A percentile compares a stretch with the other conserved stretches of the same genome.
Evolutionary conservation across 2,888 invertebrate species (phyloP).

Genomic region (Plebejus melissa): DNA sequence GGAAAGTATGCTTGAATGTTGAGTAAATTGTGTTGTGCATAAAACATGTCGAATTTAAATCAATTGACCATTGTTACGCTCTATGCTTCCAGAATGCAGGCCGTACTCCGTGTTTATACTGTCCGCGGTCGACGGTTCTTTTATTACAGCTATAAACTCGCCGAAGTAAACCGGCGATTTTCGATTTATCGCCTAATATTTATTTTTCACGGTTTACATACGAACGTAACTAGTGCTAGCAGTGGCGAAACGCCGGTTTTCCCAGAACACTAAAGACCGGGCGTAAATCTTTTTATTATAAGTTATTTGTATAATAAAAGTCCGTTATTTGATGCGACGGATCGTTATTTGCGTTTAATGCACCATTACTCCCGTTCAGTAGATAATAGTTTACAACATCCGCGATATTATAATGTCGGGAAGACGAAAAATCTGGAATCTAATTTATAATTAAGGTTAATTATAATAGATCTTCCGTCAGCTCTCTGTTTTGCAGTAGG

Average conservation of each 20-base stretch:
- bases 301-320: constrained; percentile 44
- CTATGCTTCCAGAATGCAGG: constrained; percentile 58
- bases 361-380: constrained; percentile 50
- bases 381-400: constrained; percentile 62
- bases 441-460: constrained; percentile 41
- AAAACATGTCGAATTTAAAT: constrained; percentile 58
- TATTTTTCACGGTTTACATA: constrained; percentile 71
- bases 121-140: constrained; percentile 71
- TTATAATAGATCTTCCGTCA: constrained; percentile 6
- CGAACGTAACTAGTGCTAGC: constrained; percentile 56
- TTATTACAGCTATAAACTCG: constrained; percentile 73
- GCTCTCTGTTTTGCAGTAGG: not conserved
- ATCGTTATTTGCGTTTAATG: constrained; percentile 51
- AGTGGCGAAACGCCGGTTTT: constrained; percentile 42
- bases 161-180: constrained; percentile 65
- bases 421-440: constrained; percentile 24
- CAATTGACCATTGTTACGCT: constrained; percentile 52
- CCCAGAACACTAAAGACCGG: constrained; percentile 10
- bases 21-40: constrained; percentile 40
- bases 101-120: constrained; percentile 65
- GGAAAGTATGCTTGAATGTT: constrained; percentile 30
- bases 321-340: constrained; percentile 32
- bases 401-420: constrained; percentile 46
- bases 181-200: constrained; percentile 72
- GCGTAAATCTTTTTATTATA: constrained; percentile 34